Conservation (phyloP, 1,140 invertebrate genomes). For the Monomorium pharaonis region DNA sequence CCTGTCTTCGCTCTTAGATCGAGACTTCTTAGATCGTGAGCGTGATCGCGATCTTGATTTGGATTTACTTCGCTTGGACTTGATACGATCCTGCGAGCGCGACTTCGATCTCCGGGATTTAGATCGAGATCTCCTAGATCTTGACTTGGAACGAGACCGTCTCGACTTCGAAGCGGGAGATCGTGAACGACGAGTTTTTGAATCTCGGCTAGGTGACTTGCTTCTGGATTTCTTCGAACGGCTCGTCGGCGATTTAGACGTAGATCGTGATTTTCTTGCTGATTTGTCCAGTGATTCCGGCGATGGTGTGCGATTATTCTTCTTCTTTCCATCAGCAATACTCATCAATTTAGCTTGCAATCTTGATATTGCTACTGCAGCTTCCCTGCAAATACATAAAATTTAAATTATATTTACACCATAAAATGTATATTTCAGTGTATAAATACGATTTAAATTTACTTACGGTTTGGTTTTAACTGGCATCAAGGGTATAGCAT, state of each 20-base stretch:
- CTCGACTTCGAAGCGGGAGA: conserved; percentile 73
- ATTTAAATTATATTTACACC: conserved; percentile 14
- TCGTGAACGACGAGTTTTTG: conserved; percentile 75
- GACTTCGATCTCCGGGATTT: conserved; percentile 77
- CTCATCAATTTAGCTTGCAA: conserved; percentile 87
- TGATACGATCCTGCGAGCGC: conserved; percentile 69
- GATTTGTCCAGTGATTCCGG: conserved; percentile 74
- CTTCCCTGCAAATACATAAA: conserved; percentile 78
- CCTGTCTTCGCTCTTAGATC: conserved; percentile 81
- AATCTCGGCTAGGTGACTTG: conserved; percentile 76
- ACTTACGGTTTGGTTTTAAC: conserved; percentile 84
- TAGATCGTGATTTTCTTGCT: conserved; percentile 79
- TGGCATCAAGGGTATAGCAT: conserved; percentile 81
- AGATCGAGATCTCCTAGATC: conserved; percentile 74
- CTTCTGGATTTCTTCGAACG: conserved; percentile 74
- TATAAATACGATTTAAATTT: not conserved
- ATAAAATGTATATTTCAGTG: not conserved
- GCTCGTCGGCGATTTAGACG: conserved; percentile 80
- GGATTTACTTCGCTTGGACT: conserved; percentile 76
- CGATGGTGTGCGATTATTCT: conserved; percentile 82
- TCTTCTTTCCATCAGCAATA: conserved; percentile 85
- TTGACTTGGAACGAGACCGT: conserved; percentile 72
- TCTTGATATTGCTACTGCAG: conserved; percentile 85
- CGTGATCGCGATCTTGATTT: conserved; percentile 74
- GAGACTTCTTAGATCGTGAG: conserved; percentile 79